Conservation (phyloP, 2,888 invertebrate species). For the Eupithecia tripunctaria region DNA sequence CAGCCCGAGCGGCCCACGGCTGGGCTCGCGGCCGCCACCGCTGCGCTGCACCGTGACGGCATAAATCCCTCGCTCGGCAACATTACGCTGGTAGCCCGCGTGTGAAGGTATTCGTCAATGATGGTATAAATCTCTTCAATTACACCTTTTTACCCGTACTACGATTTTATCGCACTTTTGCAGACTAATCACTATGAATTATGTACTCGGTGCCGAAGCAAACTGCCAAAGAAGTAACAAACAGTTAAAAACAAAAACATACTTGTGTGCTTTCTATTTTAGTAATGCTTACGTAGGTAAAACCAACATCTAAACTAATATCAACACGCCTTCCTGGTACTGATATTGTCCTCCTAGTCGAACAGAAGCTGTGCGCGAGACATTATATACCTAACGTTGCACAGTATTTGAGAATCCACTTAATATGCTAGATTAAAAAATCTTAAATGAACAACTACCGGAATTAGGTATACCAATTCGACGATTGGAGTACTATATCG, state of each 20-base stretch:
- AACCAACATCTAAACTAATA: too few relatives aligned
- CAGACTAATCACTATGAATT: constrained; percentile 13
- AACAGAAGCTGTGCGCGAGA: neutral
- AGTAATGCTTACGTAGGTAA: neutral
- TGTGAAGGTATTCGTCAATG: constrained; percentile 67
- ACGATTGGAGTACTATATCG: neutral
- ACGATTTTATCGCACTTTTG: constrained; percentile 18
- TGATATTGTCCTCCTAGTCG: too few relatives aligned
- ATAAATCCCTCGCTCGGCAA: constrained; percentile 52
- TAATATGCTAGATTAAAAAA: neutral
- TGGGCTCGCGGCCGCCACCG: neutral
- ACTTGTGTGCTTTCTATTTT: neutral
- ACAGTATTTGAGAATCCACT: neutral
- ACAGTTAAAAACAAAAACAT: neutral
- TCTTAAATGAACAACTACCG: neutral
- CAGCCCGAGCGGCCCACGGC: neutral
- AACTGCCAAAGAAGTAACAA: neutral
- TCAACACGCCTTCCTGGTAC: neutral
- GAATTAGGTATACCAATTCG: neutral
- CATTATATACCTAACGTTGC: neutral
- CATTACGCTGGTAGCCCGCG: constrained; percentile 54
- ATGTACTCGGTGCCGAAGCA: neutral
- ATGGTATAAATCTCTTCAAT: constrained; percentile 55
- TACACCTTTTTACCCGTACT: constrained; percentile 33
- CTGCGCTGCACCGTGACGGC: constrained; percentile 33